Conservation (phyloP, 2,113 vertebrate species). For the Takifugu bimaculatus region DNA sequence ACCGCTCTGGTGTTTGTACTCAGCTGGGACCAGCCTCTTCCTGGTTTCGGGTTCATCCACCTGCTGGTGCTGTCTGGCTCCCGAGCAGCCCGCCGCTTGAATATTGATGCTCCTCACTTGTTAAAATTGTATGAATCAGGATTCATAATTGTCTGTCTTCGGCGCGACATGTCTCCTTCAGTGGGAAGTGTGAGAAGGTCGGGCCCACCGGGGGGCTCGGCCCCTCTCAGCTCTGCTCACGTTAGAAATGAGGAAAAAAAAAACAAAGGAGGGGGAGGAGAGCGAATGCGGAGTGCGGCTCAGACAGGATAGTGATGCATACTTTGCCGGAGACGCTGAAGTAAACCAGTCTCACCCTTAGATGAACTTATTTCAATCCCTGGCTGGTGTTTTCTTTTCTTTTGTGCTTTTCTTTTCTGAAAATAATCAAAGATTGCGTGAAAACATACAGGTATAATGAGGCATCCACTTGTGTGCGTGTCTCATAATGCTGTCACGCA, state of each 20-base stretch:
- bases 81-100: conserved; percentile 29
- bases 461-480: conserved; percentile 14
- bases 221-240: conserved; percentile 29
- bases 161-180: conserved; percentile 31
- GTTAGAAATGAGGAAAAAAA: conserved; percentile 35
- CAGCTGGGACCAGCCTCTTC: conserved; percentile 11
- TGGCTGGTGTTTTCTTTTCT: background rate
- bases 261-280: conserved; percentile 7
- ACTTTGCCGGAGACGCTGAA: conserved; percentile 30
- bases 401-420: conserved; percentile 5
- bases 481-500: conserved; percentile 17
- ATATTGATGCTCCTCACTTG: conserved; percentile 52
- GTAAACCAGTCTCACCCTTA: conserved; percentile 32
- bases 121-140: conserved; percentile 55
- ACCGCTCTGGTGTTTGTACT: background rate
- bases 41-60: conserved; percentile 7
- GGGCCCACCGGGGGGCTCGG: conserved; percentile 34
- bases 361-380: conserved; percentile 32
- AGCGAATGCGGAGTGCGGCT: too few species aligned
- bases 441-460: background rate
- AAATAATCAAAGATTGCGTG: background rate
- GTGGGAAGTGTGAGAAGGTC: conserved; percentile 54
- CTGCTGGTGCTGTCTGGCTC: background rate
- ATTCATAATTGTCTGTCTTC: conserved; percentile 44
- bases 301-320: conserved; percentile 1